Percentiles rank a stretch among this genome's conserved stretches.
Evolutionary conservation across 2,888 invertebrate genomes (phyloP).

Genomic region (Caenorhabditis becei): DNA sequence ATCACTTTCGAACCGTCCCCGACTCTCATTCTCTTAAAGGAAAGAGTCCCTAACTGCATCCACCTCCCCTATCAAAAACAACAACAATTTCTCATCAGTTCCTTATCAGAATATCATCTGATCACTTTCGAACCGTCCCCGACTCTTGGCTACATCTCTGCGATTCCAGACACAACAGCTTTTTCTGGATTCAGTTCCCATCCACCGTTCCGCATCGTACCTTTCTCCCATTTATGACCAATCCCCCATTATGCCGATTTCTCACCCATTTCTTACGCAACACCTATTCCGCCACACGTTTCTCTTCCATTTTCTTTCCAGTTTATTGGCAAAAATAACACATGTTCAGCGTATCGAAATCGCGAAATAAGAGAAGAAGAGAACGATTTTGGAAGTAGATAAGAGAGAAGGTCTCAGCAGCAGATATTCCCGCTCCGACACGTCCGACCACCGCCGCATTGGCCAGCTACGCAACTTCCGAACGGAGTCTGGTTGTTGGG

Average conservation of each 20-base stretch:
- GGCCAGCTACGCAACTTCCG: constrained; percentile 72
- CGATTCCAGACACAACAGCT: too few species aligned
- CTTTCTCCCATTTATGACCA: not conserved
- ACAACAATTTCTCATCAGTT: too few species aligned
- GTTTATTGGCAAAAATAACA: constrained; percentile 5
- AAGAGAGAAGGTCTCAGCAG: constrained; percentile 62
- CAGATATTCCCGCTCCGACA: constrained; percentile 79
- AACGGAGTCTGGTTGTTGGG: constrained; percentile 75
- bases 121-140: too few species aligned
- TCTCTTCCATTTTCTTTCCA: constrained; percentile 9
- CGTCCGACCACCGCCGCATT: constrained; percentile 74
- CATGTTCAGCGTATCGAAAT: not conserved
- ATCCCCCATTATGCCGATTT: not conserved
- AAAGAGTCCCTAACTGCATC: too few species aligned
- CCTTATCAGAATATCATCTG: too few species aligned
- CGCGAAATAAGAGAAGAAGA: constrained; percentile 4
- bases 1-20: too few species aligned
- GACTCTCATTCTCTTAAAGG: too few species aligned
- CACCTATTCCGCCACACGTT: not conserved
- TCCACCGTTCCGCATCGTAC: not conserved
- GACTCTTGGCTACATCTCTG: too few species aligned
- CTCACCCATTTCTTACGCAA: constrained; percentile 6
- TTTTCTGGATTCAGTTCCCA: not conserved
- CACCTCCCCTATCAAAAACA: too few species aligned
- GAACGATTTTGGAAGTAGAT: constrained; percentile 7